These are phyloP conservation scores for Asobara japonica DNA, from an alignment of 1,140 invertebrate genomes.

Conservation along the genomic window DNA sequence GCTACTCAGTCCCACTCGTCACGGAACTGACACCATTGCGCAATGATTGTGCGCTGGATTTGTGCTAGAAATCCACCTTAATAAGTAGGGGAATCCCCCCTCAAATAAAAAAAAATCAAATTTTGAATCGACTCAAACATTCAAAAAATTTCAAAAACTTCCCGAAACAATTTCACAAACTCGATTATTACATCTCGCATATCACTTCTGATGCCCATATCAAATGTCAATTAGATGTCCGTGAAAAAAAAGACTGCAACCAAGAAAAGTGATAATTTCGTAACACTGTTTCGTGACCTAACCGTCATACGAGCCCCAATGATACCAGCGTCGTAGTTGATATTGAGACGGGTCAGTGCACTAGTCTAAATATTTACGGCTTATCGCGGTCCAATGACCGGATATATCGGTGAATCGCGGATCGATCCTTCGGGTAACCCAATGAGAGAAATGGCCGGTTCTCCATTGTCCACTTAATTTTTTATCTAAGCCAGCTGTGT, in stretches of 20 bases:
- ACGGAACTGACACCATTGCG: slow-evolving; percentile 36
- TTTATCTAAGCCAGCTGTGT: neutral
- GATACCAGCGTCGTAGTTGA: neutral
- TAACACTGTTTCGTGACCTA: neutral
- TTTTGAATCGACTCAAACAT: no score
- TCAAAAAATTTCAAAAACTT: no score
- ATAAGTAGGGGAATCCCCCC: no score
- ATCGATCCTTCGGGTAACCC: neutral
- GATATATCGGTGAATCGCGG: slow-evolving; percentile 18
- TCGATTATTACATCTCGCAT: no score
- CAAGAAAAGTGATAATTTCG: no score
- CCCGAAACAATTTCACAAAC: no score
- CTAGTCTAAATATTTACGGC: slow-evolving; percentile 53
- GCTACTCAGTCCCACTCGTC: slow-evolving; percentile 22
- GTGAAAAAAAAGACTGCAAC: neutral
- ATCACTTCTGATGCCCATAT: no score
- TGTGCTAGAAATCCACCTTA: no score
- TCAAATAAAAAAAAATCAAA: no score
- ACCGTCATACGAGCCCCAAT: neutral
- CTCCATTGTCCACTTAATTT: neutral
- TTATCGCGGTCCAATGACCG: slow-evolving; percentile 39
- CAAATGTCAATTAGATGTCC: no score
- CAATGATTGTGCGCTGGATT: neutral
- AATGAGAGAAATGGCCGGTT: neutral
- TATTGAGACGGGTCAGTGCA: slow-evolving; percentile 44